Base-by-base conservation (phyloP, 92 coral and sea anemone genomes). In the Plumapathes pennacea region DNA sequence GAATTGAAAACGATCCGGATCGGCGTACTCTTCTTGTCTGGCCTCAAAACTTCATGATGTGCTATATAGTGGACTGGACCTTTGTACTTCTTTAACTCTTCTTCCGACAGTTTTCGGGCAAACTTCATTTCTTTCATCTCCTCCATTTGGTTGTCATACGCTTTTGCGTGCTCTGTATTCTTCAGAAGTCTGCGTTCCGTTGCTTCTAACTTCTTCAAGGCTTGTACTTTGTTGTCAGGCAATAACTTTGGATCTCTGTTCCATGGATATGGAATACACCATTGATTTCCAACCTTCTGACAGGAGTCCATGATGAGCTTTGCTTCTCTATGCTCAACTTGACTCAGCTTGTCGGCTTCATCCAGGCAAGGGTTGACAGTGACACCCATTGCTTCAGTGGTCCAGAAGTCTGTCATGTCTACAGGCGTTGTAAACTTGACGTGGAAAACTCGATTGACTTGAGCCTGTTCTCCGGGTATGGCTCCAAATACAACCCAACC, bases 401-500 rank as follows among this genome's bases (percentile, higher is more conserved):
- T 49, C 80, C 83, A 82, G 32, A 62, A 82, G 34, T 69, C 46
- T 10, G 70, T 30, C 22, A 82, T 50, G 32, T 69, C 79, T 5
- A 82, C 53, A 9, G 75, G 89, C 19, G 27, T 38, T 17, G 72
- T 56, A 9, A 25, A 64, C 54, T 38, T 51, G 10, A 70, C 81
- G 23, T 62, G 84, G 6, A 34, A 43, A 10, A 74, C 57, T 5
- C 26, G 32, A 31, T 39, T 50, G 24, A 11, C 26, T 24, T 65
- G 37, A 19, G 37, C 19, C 36, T 12, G 21, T 25, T 29, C 55
- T 5, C 56, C 41, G 19, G 74, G 50, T 28, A 36, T 19, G 13
- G 64, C 75, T 27, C 91, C 83, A 22, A 74, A 74, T 1, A 74
- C 53, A 7, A 74, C 82, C 82, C 82, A 77, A 39, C 84, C 84